Conservation (phyloP, 23 tunicate genomes). For the Halocynthia roretzi region DNA sequence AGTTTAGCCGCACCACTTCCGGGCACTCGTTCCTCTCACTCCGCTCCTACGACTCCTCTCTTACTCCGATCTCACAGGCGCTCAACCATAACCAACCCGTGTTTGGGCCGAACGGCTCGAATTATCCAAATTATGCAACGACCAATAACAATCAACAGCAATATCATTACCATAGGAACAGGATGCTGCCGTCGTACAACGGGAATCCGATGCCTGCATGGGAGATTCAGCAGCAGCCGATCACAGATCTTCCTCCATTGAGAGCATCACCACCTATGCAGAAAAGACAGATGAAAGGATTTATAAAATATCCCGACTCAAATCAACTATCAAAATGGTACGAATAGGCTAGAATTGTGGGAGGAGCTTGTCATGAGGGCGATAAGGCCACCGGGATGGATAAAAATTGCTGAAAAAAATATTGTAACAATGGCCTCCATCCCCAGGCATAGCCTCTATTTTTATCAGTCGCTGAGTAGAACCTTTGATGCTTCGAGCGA, state of each 20-base stretch:
- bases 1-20: constrained; percentile 70
- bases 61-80: constrained; percentile 57
- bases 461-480: no score
- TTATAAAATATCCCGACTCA: neutral
- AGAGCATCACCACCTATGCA: constrained; percentile 29
- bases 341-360: no score
- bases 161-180: neutral
- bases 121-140: constrained; percentile 24
- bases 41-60: constrained; percentile 45
- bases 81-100: constrained; percentile 12
- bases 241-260: constrained; percentile 58
- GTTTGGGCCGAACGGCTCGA: constrained; percentile 15
- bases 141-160: constrained; percentile 10
- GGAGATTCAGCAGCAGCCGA: constrained; percentile 11
- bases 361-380: no score
- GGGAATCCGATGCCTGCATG: constrained; percentile 14
- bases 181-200: neutral
- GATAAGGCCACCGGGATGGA: no score
- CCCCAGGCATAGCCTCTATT: no score
- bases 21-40: constrained; percentile 60
- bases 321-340: no score
- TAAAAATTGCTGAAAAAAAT: no score
- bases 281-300: constrained; percentile 8
- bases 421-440: neutral
- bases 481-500: no score